Evolutionary conservation across 2,888 invertebrate genomes (phyloP), one percentile per base, ranked within the genome.

Genomic region (Oscheius sp.): DNA sequence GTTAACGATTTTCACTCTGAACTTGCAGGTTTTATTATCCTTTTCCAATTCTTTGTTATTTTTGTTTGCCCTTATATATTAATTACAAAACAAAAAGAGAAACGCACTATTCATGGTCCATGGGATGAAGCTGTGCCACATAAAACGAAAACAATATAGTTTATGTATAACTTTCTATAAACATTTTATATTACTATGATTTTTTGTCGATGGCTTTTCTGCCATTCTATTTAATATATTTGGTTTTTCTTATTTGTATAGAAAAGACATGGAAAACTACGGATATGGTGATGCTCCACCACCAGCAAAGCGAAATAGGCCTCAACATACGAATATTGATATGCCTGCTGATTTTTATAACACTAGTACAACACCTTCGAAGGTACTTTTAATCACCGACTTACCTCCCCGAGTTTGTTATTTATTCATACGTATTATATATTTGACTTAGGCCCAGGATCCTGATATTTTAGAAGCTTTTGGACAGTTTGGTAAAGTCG

Each of bases 41-140:
- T 71, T 38, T 38, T 72, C 14, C 70, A 74, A 59, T 2, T 87
- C 9, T 87, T 88, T 70, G 85, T 89, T 56, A 85, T 87, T 4
- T 86, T 88, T 70, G 70, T 87, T 26, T 88, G 88, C 74, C 88
- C 89, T 4, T 81, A 81, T 1, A 86, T 86, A 83, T 80, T 89
- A 14, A 82, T 87, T 33, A 75, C 73, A 8, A 81, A 88, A 65
- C 89, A 89, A 76, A 84, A 84, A 20, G 86, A 83, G 56, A 89
- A 89, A 85, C 87, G 87, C 87, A 96, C 95, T 87, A 95, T 95
- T 73, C 92, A 95, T 87, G 96, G 96, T 0, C 96, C 96, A 0
- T 97, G 96, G 96, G 96, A 96, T 87, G 96, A 97, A 86, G 96
- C 96, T 20, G 80, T 85, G 14, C 83, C 74, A 12, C 30, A 57